Percentiles rank a stretch among this genome's conserved stretches.
These are phyloP conservation scores for Procapra przewalskii DNA, from an alignment of 2,113 vertebrate species.

Conservation along the genomic window DNA sequence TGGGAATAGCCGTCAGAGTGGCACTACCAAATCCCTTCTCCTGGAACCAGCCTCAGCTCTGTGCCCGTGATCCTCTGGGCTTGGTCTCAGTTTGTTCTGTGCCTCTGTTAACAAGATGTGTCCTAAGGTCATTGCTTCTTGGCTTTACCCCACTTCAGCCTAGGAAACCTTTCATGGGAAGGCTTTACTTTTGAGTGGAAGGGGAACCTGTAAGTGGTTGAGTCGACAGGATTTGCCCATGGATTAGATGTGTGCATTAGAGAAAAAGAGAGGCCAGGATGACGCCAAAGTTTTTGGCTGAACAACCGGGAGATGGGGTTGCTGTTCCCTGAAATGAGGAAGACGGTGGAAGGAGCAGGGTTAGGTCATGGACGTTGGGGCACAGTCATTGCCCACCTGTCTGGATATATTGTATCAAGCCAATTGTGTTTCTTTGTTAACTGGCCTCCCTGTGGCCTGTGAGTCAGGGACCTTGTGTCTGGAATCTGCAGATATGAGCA, in stretches of 20 bases:
- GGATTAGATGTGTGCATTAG: neutral
- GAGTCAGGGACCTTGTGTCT: neutral
- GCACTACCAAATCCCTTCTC: neutral
- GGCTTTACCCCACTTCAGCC: neutral
- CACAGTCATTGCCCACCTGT: neutral
- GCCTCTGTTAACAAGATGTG: neutral
- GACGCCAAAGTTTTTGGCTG: neutral
- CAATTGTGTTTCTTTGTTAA: neutral
- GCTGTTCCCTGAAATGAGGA: neutral
- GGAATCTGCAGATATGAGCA: neutral
- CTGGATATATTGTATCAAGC: neutral
- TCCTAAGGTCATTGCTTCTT: neutral
- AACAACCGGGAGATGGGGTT: neutral
- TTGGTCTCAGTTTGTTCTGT: neutral
- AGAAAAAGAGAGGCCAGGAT: neutral
- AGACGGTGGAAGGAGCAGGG: neutral
- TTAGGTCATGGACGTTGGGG: neutral
- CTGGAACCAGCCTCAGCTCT: neutral
- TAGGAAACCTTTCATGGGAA: neutral
- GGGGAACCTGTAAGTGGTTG: neutral
- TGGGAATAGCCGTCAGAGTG: accelerated
- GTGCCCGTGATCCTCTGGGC: neutral
- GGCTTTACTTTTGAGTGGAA: neutral
- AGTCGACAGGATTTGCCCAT: neutral
- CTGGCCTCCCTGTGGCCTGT: neutral